These are phyloP conservation scores for Nyctibius bracteatus DNA, from an alignment of 2,113 vertebrate genomes.

Conservation along the genomic window DNA sequence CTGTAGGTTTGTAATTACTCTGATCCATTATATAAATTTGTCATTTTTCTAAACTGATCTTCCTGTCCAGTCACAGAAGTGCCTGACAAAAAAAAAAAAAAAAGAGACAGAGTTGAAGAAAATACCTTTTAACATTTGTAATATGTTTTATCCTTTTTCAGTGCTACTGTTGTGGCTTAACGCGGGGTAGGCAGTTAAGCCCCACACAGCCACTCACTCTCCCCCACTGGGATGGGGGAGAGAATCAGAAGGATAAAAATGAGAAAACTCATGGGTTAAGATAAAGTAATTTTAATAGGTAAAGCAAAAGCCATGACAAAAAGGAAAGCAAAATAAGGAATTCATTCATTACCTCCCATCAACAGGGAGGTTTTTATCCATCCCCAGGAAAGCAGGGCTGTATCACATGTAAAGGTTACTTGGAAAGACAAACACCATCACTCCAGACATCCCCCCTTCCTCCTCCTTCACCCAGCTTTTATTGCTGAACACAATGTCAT, in stretches of 20 bases:
- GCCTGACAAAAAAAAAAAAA: neutral
- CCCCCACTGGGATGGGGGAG: neutral
- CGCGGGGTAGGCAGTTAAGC: neutral
- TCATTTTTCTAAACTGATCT: neutral
- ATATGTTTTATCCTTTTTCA: neutral
- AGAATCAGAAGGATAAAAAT: neutral
- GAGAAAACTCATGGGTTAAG: neutral
- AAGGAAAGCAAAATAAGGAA: neutral
- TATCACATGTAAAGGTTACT: rapidly evolving
- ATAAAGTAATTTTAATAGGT: neutral
- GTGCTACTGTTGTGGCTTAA: neutral
- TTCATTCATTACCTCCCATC: rapidly evolving
- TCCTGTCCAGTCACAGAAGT: neutral
- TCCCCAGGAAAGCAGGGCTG: neutral
- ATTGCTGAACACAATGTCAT: neutral
- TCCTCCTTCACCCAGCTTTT: neutral
- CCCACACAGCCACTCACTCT: neutral
- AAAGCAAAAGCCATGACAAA: neutral
- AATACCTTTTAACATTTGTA: neutral
- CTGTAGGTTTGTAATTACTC: neutral
- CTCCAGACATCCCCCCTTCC: neutral
- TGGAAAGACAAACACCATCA: neutral
- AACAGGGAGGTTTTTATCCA: neutral
- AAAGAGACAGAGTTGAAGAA: neutral
- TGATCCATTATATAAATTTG: neutral